phyloP scores from a whole-genome alignment of 92 coral and sea anemone species.

The Micromussa lordhowensis region DNA sequence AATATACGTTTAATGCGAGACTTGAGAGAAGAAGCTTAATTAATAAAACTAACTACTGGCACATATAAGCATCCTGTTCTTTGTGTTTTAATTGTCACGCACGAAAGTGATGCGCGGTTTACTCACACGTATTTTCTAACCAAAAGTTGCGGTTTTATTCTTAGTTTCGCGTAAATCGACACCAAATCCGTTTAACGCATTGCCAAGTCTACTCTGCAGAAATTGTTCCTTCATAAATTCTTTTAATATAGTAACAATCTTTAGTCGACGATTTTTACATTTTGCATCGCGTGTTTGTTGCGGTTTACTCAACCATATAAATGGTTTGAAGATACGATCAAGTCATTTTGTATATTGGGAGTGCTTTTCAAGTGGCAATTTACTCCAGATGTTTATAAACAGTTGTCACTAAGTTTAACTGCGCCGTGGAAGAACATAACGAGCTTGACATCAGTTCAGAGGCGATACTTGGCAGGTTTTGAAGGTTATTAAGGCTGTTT shows the following conservation, averaged over 20 bases:
- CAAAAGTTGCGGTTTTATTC: background rate
- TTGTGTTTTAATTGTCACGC: background rate
- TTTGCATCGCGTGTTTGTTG: slow-evolving; percentile 1
- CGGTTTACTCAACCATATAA: background rate
- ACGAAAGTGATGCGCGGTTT: background rate
- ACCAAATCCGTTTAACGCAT: background rate
- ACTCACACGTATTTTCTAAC: background rate
- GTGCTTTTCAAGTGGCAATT: background rate
- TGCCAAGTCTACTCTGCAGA: background rate
- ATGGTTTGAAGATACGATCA: background rate
- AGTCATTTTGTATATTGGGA: background rate
- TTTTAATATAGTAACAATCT: background rate
- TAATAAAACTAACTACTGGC: background rate
- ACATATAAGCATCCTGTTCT: background rate
- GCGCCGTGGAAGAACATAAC: background rate
- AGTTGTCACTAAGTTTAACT: background rate
- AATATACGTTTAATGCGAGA: background rate
- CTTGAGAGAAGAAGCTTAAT: slow-evolving; percentile 1
- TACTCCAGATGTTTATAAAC: slow-evolving; percentile 4
- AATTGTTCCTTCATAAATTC: background rate
- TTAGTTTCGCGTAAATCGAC: slow-evolving; percentile 8
- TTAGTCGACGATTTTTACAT: background rate
- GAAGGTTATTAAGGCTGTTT: slow-evolving; percentile 14
- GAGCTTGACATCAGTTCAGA: background rate
- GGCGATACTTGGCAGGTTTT: background rate